Conservation (phyloP, 2,888 invertebrate genomes). For the Scelioninae gen. 2 region DNA sequence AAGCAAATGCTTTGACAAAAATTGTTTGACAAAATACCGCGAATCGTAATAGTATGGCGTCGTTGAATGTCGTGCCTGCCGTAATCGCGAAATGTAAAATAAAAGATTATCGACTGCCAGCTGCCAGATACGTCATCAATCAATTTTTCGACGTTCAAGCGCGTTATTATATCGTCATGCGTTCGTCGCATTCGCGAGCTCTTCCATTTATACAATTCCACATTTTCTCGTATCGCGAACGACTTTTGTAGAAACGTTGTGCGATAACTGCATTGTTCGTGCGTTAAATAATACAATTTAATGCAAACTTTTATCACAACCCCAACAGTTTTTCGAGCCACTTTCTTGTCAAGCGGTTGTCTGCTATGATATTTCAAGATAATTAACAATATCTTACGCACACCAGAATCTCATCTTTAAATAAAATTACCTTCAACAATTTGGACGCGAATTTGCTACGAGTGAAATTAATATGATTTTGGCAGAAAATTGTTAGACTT, state of each 20-base stretch:
- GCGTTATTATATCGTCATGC: conserved; percentile 43
- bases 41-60: background rate
- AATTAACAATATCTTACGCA: too few relatives aligned
- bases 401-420: too few relatives aligned
- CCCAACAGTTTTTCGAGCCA: conserved; percentile 1
- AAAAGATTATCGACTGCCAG: conserved; percentile 52
- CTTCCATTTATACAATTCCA: conserved; percentile 25
- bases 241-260: conserved; percentile 37
- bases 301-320: conserved; percentile 19
- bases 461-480: too few relatives aligned
- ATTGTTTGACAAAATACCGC: conserved; percentile 23
- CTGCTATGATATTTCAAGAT: too few relatives aligned
- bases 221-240: conserved; percentile 43
- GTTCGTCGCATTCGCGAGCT: conserved; percentile 32
- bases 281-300: conserved; percentile 36
- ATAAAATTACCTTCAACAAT: too few relatives aligned
- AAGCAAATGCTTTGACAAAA: background rate
- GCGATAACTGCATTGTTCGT: conserved; percentile 40
- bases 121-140: conserved; percentile 52
- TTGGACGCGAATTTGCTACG: too few relatives aligned
- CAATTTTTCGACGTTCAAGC: conserved; percentile 47
- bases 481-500: too few relatives aligned
- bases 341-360: too few relatives aligned
- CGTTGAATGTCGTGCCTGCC: background rate
- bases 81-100: conserved; percentile 44